phyloP scores from a whole-genome alignment of 2,113 vertebrate species.

The Rhea americana region DNA sequence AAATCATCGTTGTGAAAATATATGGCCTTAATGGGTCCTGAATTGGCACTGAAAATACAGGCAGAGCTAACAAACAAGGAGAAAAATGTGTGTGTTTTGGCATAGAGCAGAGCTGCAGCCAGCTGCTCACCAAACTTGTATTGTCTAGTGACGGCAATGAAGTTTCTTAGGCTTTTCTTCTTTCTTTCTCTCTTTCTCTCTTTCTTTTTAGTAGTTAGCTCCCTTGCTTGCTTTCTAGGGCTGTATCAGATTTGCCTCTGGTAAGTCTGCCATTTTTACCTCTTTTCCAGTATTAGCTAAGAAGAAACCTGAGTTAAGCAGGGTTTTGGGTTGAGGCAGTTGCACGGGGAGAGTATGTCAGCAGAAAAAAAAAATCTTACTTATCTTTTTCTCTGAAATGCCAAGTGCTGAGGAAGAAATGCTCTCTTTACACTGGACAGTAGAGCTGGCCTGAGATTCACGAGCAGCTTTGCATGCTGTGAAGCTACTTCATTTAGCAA shows the following conservation, averaged over 20 bases:
- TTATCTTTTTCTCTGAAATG: background rate
- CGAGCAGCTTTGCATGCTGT: background rate
- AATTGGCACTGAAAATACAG: conserved; percentile 12
- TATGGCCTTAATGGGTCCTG: conserved; percentile 31
- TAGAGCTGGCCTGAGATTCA: background rate
- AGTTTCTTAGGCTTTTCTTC: background rate
- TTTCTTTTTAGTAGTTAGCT: background rate
- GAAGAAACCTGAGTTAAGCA: background rate
- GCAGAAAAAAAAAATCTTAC: background rate
- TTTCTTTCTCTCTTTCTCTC: rapidly evolving
- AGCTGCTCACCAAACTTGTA: background rate
- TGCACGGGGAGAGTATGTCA: background rate
- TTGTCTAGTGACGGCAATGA: background rate
- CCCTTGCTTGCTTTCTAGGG: background rate
- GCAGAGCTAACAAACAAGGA: background rate
- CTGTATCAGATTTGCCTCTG: background rate
- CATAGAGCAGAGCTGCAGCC: background rate
- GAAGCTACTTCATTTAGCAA: background rate
- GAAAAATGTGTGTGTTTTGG: background rate
- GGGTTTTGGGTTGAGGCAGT: background rate
- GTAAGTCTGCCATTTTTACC: background rate
- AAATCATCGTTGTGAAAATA: conserved; percentile 58
- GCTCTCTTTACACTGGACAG: background rate
- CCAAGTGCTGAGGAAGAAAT: background rate
- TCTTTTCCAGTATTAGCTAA: background rate